Evolutionary conservation across 2,797 vertebrate species (phyloP).

Genomic region (Ispidina lecontei): DNA sequence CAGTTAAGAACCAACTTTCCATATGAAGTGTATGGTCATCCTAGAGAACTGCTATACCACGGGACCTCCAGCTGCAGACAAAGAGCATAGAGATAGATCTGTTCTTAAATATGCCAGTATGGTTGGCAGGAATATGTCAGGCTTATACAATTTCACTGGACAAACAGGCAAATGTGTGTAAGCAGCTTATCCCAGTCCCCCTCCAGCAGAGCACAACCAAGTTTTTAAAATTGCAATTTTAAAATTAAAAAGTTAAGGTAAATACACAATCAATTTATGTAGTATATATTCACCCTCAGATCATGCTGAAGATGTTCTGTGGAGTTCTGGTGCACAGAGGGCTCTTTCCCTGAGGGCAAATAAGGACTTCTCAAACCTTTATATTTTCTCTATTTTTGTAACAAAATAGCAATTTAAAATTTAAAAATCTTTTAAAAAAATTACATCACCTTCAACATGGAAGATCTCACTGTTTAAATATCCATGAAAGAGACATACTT

Average conservation of each 20-base stretch:
- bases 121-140: slow-evolving; percentile 70
- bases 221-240: slow-evolving; percentile 78
- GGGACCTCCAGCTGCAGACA: slow-evolving; percentile 75
- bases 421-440: slow-evolving; percentile 83
- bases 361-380: slow-evolving; percentile 82
- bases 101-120: slow-evolving; percentile 55
- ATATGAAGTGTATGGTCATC: slow-evolving; percentile 38
- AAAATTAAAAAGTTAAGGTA: slow-evolving; percentile 84
- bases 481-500: slow-evolving; percentile 80
- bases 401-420: slow-evolving; percentile 85
- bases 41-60: slow-evolving; percentile 52
- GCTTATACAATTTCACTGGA: slow-evolving; percentile 76
- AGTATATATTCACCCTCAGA: slow-evolving; percentile 84
- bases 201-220: slow-evolving; percentile 84
- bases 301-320: slow-evolving; percentile 83
- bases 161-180: slow-evolving; percentile 78
- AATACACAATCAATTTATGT: slow-evolving; percentile 84
- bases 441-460: slow-evolving; percentile 81
- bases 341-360: slow-evolving; percentile 88
- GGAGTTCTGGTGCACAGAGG: slow-evolving; percentile 85
- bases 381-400: slow-evolving; percentile 84
- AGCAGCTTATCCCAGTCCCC: slow-evolving; percentile 78
- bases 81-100: slow-evolving; percentile 48
- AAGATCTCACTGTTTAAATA: slow-evolving; percentile 85
- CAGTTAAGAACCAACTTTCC: slow-evolving; percentile 59